Evolutionary conservation across 2,797 vertebrate species (phyloP).

Genomic region (Hemitrygon akajei): DNA sequence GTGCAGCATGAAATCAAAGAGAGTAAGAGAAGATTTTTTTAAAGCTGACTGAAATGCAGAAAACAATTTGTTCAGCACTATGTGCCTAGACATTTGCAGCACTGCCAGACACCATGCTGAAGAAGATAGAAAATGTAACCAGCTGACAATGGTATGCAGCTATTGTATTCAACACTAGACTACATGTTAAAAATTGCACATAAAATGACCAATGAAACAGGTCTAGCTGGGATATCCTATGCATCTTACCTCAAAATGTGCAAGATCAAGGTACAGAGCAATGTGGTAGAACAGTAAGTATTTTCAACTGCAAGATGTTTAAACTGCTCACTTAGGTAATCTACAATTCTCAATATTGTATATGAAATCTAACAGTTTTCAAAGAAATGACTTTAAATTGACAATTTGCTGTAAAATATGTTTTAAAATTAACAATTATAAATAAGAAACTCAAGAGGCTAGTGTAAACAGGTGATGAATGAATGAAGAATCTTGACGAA

Average conservation of each 20-base stretch:
- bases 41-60: too few species aligned
- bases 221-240: background rate
- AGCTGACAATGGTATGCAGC: background rate
- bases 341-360: background rate
- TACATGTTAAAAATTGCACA: background rate
- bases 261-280: background rate
- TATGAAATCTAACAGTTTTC: background rate
- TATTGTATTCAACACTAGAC: background rate
- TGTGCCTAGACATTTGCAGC: background rate
- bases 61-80: background rate
- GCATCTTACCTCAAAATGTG: background rate
- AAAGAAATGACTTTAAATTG: too few species aligned
- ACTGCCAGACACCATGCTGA: background rate
- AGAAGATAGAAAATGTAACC: background rate
- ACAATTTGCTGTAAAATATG: background rate
- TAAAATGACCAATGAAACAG: background rate
- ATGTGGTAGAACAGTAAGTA: background rate
- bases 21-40: slow-evolving; percentile 38
- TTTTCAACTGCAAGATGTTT: background rate
- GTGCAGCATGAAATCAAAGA: background rate
- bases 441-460: background rate
- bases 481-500: background rate
- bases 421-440: background rate
- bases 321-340: background rate
- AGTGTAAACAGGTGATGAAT: background rate